Conservation (phyloP, 2,888 invertebrate genomes). For the Brenthis hecate region DNA sequence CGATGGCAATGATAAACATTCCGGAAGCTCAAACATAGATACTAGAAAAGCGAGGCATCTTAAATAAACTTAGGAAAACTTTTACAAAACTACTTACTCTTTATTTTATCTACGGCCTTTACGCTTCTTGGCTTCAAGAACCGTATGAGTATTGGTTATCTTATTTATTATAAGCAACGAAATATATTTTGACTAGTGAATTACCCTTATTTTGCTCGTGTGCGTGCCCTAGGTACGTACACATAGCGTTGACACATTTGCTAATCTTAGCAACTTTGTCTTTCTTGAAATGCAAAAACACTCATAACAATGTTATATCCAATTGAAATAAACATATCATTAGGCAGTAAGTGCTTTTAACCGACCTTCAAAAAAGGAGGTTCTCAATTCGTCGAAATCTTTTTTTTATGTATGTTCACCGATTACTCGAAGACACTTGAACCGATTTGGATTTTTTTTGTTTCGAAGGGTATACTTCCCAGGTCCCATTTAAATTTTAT, state of each 20-base stretch:
- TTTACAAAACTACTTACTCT: constrained; percentile 30
- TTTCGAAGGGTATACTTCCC: too few relatives aligned
- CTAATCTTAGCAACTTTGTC: background rate
- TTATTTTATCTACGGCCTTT: constrained; percentile 40
- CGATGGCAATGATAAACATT: constrained; percentile 42
- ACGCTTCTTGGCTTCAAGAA: constrained; percentile 16
- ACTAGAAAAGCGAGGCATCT: constrained; percentile 34
- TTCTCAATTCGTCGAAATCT: too few relatives aligned
- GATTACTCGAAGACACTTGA: too few relatives aligned
- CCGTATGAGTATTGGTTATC: background rate
- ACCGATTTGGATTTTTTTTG: too few relatives aligned
- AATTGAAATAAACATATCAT: too few relatives aligned
- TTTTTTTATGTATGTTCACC: too few relatives aligned
- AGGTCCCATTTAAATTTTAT: too few relatives aligned
- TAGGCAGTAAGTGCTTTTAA: too few relatives aligned
- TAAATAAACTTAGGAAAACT: constrained; percentile 40
- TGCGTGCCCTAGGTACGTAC: too few relatives aligned
- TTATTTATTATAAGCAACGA: background rate
- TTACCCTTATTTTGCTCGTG: background rate
- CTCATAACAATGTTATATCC: too few relatives aligned
- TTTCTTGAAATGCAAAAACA: background rate
- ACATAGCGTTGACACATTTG: too few relatives aligned
- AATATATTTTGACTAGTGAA: background rate
- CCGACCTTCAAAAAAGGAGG: too few relatives aligned
- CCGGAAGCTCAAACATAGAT: constrained; percentile 27